Evolutionary conservation across 2,888 invertebrate genomes (phyloP), one percentile per base, ranked within the genome.

Genomic region (Formica aserva): DNA sequence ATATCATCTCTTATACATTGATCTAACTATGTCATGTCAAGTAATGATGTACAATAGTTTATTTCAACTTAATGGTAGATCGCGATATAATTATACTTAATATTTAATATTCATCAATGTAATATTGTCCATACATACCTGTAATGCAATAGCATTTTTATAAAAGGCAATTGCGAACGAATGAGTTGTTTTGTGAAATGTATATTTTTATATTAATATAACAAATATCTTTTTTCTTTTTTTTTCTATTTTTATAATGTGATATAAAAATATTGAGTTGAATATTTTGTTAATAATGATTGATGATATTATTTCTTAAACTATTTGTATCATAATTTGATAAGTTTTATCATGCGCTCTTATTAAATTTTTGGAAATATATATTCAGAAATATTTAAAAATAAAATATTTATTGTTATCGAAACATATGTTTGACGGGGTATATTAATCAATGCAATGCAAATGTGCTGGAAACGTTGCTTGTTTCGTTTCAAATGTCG

Each of bases 401-500:
- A 32, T 32, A 9, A 62, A 62, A 32, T 8, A 6, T 18, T 32
- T 22, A 22, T 22, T 22, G 22, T 22, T 9, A 55, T 35, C 3
- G 38, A 52, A n/a, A 66, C 18, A 35, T 4, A 38, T 55, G n/a
- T 52, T 67, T 48, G 71, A 57, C 32, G 60, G 26, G 52, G n/a
- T 52, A n/a, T 52, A 52, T 60, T 60, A 72, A 78, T 78, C 45
- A 78, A 78, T 45, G 22, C 32, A 38, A 71, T 32, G 11, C 71
- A 60, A 57, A n/a, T 72, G 60, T 22, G n/a, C 35, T 45, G 45
- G 72, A 77, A 75, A 83, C 82, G 35, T 80, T 55, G 60, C 41
- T 35, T 57, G 11, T 76, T 85, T 90, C 90, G 86, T 93, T 94
- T 93, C 93, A 94, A 94, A 94, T 92, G 89, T 93, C 93, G 91